Percentiles rank a stretch among this genome's conserved stretches.
Evolutionary conservation across 2,888 invertebrate genomes (phyloP).

Genomic region (Pandemis corylana): DNA sequence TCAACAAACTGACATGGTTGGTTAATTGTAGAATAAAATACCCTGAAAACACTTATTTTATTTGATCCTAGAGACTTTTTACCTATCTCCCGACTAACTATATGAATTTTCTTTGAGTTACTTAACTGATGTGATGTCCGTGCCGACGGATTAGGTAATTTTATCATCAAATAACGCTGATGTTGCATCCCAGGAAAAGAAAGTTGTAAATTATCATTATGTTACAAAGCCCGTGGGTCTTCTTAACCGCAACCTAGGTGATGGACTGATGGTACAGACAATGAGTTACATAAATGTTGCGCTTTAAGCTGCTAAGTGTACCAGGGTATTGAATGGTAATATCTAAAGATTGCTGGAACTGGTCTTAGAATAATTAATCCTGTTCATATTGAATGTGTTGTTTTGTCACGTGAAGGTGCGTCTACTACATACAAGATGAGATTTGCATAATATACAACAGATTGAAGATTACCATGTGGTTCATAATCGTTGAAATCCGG

Average conservation of each 20-base stretch:
- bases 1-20: too few species aligned
- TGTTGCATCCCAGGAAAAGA: slow-evolving; percentile 54
- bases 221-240: slow-evolving; percentile 52
- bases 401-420: slow-evolving; percentile 4
- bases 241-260: slow-evolving; percentile 51
- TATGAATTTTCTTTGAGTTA: neutral
- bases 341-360: slow-evolving; percentile 12
- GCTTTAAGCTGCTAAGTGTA: slow-evolving; percentile 49
- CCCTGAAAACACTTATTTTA: too few species aligned
- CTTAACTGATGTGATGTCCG: slow-evolving; percentile 3
- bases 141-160: slow-evolving; percentile 28
- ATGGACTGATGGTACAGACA: slow-evolving; percentile 59
- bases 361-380: slow-evolving; percentile 22
- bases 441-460: slow-evolving; percentile 22
- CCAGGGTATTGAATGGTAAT: slow-evolving; percentile 45
- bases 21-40: too few species aligned
- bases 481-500: slow-evolving; percentile 1
- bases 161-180: slow-evolving; percentile 11
- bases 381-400: neutral
- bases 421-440: slow-evolving; percentile 8
- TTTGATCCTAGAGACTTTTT: too few species aligned
- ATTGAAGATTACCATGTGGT: slow-evolving; percentile 7
- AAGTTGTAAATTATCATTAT: slow-evolving; percentile 63
- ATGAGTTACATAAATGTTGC: slow-evolving; percentile 64
- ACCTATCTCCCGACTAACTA: too few species aligned